Percentiles rank a stretch among this genome's conserved stretches.
Conservation (phyloP, 2,113 vertebrate genomes). For the Dolichotis patagonum region DNA sequence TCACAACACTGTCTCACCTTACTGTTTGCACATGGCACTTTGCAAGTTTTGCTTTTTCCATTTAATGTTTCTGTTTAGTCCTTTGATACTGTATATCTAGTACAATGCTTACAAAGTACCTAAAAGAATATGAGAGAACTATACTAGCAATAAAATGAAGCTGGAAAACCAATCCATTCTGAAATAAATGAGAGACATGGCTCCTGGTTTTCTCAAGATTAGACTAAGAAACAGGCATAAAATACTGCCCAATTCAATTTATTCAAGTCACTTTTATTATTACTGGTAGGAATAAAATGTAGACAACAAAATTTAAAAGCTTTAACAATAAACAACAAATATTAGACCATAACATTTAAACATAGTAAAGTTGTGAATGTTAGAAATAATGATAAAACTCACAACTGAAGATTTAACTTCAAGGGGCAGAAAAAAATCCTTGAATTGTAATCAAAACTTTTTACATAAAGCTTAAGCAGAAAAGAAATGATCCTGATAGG, state of each 20-base stretch:
- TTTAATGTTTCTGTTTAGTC: not conserved
- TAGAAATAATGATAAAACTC: conserved; percentile 26
- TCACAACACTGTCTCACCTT: not conserved
- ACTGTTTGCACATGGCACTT: not conserved
- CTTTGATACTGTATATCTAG: not conserved
- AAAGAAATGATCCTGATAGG: not conserved
- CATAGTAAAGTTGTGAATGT: not conserved
- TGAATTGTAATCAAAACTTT: not conserved
- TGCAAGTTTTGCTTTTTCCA: not conserved
- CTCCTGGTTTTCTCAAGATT: not conserved
- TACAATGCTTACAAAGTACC: not conserved
- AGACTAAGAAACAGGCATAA: conserved; percentile 8
- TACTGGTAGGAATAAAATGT: not conserved
- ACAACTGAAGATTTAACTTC: not conserved
- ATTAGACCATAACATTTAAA: not conserved
- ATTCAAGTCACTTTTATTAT: not conserved
- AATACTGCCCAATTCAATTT: conserved; percentile 5
- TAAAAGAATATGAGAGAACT: not conserved
- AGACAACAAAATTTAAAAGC: not conserved
- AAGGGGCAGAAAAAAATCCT: not conserved
- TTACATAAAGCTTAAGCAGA: not conserved
- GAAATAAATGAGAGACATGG: not conserved
- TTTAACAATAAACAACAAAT: not conserved
- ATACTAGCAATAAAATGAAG: not conserved
- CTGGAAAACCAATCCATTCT: not conserved